These are phyloP conservation scores for Diorhabda carinulata DNA, from an alignment of 1,140 invertebrate genomes.

Conservation along the genomic window DNA sequence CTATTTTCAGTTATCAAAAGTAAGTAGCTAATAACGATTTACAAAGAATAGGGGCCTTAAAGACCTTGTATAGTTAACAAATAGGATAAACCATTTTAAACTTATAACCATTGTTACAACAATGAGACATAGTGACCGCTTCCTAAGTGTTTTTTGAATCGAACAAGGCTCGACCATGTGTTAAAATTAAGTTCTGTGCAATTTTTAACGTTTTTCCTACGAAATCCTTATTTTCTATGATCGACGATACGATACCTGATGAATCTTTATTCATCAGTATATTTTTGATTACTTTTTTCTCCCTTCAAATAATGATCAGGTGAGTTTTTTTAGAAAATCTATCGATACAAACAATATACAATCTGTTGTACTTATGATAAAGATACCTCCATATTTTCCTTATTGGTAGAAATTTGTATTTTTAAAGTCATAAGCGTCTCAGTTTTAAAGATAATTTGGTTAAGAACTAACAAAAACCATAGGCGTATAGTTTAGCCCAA, in stretches of 20 bases:
- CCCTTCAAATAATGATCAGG: background rate
- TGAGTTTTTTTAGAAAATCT: background rate
- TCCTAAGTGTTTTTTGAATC: constrained; percentile 22
- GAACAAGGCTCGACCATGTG: constrained; percentile 1
- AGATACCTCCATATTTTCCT: too few species aligned
- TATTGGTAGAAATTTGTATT: too few species aligned
- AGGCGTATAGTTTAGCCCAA: too few species aligned
- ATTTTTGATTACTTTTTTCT: background rate
- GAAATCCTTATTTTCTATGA: background rate
- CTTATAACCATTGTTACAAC: constrained; percentile 34
- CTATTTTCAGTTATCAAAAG: constrained; percentile 33
- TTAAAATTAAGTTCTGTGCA: background rate
- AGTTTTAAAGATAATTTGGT: too few species aligned
- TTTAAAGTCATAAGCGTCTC: too few species aligned
- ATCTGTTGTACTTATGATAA: too few species aligned
- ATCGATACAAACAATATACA: too few species aligned
- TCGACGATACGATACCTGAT: background rate
- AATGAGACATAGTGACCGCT: constrained; percentile 30
- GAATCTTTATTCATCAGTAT: background rate
- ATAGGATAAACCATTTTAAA: constrained; percentile 38
- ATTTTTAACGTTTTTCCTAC: background rate
- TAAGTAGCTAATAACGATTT: constrained; percentile 35
- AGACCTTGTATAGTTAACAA: constrained; percentile 37
- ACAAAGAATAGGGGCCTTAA: constrained; percentile 37
- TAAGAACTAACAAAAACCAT: too few species aligned